Conservation (phyloP, 2,113 vertebrate species). For the Psammodynastes pulverulentus region DNA sequence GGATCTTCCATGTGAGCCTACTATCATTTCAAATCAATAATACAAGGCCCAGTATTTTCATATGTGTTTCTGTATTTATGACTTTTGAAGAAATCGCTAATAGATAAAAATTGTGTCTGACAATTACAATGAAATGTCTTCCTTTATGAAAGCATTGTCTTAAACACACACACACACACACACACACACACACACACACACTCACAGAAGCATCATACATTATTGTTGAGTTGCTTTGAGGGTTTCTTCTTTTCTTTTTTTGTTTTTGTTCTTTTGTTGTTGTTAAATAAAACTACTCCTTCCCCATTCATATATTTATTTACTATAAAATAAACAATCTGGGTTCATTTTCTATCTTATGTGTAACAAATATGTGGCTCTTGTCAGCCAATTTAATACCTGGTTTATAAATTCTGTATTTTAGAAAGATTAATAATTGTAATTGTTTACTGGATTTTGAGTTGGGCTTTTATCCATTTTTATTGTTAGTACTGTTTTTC, state of each 20-base stretch:
- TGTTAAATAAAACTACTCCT: neutral
- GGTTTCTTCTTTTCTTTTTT: neutral
- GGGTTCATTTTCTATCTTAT: neutral
- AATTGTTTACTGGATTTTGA: neutral
- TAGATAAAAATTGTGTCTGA: neutral
- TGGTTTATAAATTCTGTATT: neutral
- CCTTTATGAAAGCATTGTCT: neutral
- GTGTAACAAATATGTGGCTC: neutral
- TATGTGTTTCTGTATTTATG: neutral
- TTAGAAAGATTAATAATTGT: neutral
- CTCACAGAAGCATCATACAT: neutral
- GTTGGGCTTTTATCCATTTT: neutral
- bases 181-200: neutral
- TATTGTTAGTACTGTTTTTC: neutral
- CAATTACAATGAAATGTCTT: neutral
- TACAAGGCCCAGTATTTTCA: neutral
- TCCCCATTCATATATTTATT: neutral
- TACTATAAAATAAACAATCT: neutral
- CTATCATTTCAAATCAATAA: neutral
- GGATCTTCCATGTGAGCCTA: neutral
- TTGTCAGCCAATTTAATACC: neutral
- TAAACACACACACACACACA: neutral
- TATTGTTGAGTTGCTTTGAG: neutral
- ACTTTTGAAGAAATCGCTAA: neutral
- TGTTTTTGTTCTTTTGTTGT: neutral